A percentile compares a stretch with the other conserved stretches of the same genome.
Evolutionary conservation across 30 jellyfish, hydroid and myxozoan species (phyloP).

Genomic region (Clytia hemisphaerica): DNA sequence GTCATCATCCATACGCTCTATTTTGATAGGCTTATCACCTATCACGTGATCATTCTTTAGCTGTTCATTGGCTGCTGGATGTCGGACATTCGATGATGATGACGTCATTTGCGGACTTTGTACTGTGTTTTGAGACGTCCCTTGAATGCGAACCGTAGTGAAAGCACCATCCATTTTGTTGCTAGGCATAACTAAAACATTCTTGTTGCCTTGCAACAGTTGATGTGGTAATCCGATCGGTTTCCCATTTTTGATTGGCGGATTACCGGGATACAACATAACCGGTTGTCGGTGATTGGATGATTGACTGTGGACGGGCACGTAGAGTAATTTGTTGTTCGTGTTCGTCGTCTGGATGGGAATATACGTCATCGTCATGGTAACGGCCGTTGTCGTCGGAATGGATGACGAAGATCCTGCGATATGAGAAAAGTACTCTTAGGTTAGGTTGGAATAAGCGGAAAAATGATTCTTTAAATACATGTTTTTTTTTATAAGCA

Average conservation of each 20-base stretch:
- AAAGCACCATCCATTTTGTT: slow-evolving; percentile 27
- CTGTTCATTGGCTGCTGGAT: too few species aligned
- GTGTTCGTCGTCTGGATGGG: slow-evolving; percentile 66
- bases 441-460: too few species aligned
- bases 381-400: slow-evolving; percentile 18
- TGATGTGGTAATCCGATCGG: slow-evolving; percentile 18
- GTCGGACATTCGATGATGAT: too few species aligned
- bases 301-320: slow-evolving; percentile 59
- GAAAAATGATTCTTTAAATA: too few species aligned
- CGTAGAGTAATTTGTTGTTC: slow-evolving; percentile 72
- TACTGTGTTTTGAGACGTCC: too few species aligned
- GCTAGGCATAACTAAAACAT: not conserved
- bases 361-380: slow-evolving; percentile 68
- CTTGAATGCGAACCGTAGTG: slow-evolving; percentile 82
- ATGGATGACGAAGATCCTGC: slow-evolving; percentile 8
- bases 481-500: too few species aligned
- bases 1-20: too few species aligned
- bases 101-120: too few species aligned
- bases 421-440: too few species aligned
- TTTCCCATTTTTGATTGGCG: slow-evolving; percentile 17
- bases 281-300: slow-evolving; percentile 24
- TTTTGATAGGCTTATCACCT: too few species aligned
- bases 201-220: slow-evolving; percentile 5
- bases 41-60: too few species aligned
- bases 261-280: slow-evolving; percentile 19